Percentiles rank a stretch among this genome's conserved stretches.
phyloP scores from a whole-genome alignment of 1,140 invertebrate genomes.

The Drosophila tristis region DNA sequence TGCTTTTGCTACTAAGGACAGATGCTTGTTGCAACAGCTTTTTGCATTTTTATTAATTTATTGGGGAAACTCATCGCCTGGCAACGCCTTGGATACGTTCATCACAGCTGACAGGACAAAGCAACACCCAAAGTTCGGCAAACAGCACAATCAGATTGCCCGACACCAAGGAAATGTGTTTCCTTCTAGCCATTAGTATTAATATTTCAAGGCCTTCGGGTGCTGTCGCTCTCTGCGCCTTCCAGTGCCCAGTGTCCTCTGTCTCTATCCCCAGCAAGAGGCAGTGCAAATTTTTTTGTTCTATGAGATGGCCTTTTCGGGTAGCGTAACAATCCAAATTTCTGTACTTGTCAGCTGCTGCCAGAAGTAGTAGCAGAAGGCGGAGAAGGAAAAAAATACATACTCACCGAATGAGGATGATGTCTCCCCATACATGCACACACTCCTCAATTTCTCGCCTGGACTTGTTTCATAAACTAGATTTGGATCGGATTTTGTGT shows the following conservation, averaged over 20 bases:
- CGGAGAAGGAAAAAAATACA: constrained; percentile 29
- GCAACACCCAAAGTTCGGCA: constrained; percentile 2
- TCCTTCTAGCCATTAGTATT: constrained; percentile 73
- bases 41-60: constrained; percentile 70
- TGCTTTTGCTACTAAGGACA: constrained; percentile 2
- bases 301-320: constrained; percentile 43
- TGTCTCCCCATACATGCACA: background rate
- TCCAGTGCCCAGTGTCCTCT: too few relatives aligned
- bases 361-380: constrained; percentile 14
- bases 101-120: constrained; percentile 11
- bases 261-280: too few relatives aligned
- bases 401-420: background rate
- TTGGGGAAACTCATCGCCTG: constrained; percentile 59
- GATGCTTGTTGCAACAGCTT: constrained; percentile 48
- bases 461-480: constrained; percentile 76
- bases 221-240: constrained; percentile 3
- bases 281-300: constrained; percentile 55
- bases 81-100: constrained; percentile 9
- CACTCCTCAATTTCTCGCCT: constrained; percentile 42
- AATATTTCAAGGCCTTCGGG: constrained; percentile 71
- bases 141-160: constrained; percentile 54
- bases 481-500: constrained; percentile 27
- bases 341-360: constrained; percentile 66
- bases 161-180: constrained; percentile 60
- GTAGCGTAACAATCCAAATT: constrained; percentile 56